These are phyloP conservation scores for Kradibia gibbosae DNA, from an alignment of 1,140 invertebrate genomes.

Conservation along the genomic window DNA sequence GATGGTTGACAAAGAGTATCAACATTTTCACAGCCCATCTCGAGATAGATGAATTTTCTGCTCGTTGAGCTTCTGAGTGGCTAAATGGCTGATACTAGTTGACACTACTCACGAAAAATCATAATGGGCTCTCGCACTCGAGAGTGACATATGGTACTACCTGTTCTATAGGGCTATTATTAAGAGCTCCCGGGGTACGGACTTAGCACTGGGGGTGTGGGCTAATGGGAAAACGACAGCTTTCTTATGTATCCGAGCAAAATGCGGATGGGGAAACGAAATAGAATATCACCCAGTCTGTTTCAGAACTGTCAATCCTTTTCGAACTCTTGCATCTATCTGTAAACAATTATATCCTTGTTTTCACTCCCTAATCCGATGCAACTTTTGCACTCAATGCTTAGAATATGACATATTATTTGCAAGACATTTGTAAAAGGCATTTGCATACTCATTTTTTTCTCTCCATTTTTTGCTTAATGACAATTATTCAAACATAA, in stretches of 20 bases:
- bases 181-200: background rate
- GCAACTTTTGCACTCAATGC: background rate
- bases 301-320: constrained; percentile 2
- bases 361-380: background rate
- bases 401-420: background rate
- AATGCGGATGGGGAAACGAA: background rate
- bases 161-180: constrained; percentile 1
- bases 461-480: too few relatives aligned
- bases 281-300: background rate
- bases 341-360: background rate
- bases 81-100: background rate
- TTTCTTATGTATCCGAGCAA: background rate
- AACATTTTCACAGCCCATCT: background rate
- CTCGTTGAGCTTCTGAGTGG: background rate
- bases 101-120: background rate
- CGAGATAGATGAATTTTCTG: background rate
- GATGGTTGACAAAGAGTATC: background rate
- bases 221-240: background rate
- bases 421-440: too few relatives aligned
- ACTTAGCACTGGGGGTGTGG: background rate
- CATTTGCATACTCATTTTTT: too few relatives aligned
- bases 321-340: background rate
- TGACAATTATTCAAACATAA: too few relatives aligned
- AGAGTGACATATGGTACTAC: background rate
- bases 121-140: background rate